Base-by-base conservation (phyloP, 2,113 vertebrate species). In the Macrotus californicus region DNA sequence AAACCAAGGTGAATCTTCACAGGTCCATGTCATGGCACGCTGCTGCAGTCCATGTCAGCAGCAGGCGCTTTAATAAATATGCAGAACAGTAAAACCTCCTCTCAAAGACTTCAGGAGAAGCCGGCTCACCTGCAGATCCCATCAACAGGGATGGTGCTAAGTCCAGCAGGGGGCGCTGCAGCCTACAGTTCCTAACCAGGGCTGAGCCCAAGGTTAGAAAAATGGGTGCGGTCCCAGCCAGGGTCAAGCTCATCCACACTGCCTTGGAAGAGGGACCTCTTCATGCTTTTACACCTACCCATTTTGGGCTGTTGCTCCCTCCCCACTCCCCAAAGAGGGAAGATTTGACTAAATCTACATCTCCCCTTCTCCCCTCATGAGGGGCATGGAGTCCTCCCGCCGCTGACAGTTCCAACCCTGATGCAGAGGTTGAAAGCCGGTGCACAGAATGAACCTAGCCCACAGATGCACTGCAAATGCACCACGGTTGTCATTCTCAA, bases 91-190 rank as follows among this genome's bases (percentile, higher is more conserved):
- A 46, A 76, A 6, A 21, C 22, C 1, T 1, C 46, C 14, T 56
- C 82, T 10, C 10, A 29, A 41, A 85, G 83, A 41, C 52, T 80
- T 22, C 7, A 26, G 24, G 75, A 61, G 56, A 26, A 56, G 39
- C 19, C 18, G 24, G n/a, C 18, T 3, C n/a, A 5, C 39, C 1
- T 22, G 13, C 41, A 13, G n/a, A 39, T 31, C 39, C 8, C 72
- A 18, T 2, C 52, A 21, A n/a, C 56, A n/a, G 0, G 0, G 48
- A 87, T 8, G 34, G 8, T 7, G 13, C 59, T 48, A 15, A 0
- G 21, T 13, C 16, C 56, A 82, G 61, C 72, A 88, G 50, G 34
- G 48, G 89, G 43, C 7, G 2, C 39, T 66, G 18, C 2, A 12
- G 56, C 50, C 34, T 12, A 13, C 14, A 59, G 22, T 21, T 59